Base-by-base conservation (phyloP, 2,888 invertebrate species). In the Zelleria hepariella region DNA sequence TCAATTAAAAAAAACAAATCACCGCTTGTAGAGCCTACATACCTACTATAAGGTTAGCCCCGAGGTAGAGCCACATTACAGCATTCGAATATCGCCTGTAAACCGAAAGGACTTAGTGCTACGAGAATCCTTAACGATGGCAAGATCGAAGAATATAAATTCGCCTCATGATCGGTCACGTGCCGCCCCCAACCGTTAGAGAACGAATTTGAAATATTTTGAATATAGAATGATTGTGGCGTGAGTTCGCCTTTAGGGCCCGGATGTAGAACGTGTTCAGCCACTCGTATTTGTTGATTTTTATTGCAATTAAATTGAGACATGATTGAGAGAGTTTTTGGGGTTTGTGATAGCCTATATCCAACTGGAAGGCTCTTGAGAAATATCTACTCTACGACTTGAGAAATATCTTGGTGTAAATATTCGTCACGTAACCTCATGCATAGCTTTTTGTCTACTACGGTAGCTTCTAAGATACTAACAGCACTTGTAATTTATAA, bases 1-100 rank as follows among this genome's bases (percentile, higher is more conserved):
- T 82, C 83, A 85, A 84, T 86, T 85, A 84, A 80, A 79, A n/a
- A 74, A 73, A 74, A 73, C 70, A 51, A 20, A n/a, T 54, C 26
- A 26, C 24, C 25, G 26, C 10, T 23, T 21, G 51, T 77, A 54
- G 26, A 51, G n/a, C n/a, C n/a, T n/a, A n/a, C n/a, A n/a, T n/a
- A n/a, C n/a, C n/a, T n/a, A n/a, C n/a, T n/a, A n/a, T n/a, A n/a
- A n/a, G n/a, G n/a, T n/a, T n/a, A n/a, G n/a, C n/a, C n/a, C n/a
- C n/a, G n/a, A n/a, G n/a, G n/a, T n/a, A n/a, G n/a, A n/a, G n/a
- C n/a, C n/a, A n/a, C 20, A 49, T 49, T 18, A 5, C 15, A 2
- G 32, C n/a, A n/a, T 42, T 42, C 32, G 15, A 42, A 15, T 42
- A 15, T 42, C 10, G 32, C 32, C 10, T 15, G 10, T 42, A 42